Base-by-base conservation (phyloP, 2,113 vertebrate genomes). In the Aptenodytes patagonicus region DNA sequence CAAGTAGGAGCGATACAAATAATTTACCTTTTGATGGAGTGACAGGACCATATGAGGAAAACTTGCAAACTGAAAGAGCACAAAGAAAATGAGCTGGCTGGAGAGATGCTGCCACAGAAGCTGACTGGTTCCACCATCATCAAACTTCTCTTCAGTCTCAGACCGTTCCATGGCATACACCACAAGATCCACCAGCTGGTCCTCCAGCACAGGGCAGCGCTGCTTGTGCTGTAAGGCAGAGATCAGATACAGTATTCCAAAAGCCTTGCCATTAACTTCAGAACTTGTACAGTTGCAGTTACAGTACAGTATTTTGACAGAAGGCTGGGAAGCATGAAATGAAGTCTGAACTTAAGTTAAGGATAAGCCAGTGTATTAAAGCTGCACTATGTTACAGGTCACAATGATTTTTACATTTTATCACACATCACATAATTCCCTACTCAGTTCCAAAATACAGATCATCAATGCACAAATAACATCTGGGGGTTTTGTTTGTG, bases 81-180 rank as follows among this genome's bases (percentile, higher is more conserved):
- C 99, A 97, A 99, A 99, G 98, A 99, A 99, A 98, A 99, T 99
- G 98, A 99, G 99, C 98, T 99, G 99, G 90, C 99, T 99, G 83
- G 99, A 99, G 77, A 99, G 99, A 98, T 99, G 99, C 97, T 99
- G 99, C 99, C 99, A 99, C 94, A 99, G 98, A 96, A 99, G 98
- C 94, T 99, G 99, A 97, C 99, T 99, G 57, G 99, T 99, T 91
- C 99, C 99, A 57, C 99, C 99, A 42, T 99, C 99, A 32, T 99
- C 99, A 93, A 99, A 99, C 98, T 99, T 99, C 95, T 99, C 99
- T 98, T 99, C 99, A 0, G 99, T 99, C 98, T 99, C 99, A 0
- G 99, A 99, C 77, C 99, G 99, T 98, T 99, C 99, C 99, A 99
- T 99, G 97, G 99, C 99, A 92, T 99, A 99, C 68, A 99, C 99